Base-by-base conservation (phyloP, 2,113 vertebrate species). In the Tachuris rubrigastra region DNA sequence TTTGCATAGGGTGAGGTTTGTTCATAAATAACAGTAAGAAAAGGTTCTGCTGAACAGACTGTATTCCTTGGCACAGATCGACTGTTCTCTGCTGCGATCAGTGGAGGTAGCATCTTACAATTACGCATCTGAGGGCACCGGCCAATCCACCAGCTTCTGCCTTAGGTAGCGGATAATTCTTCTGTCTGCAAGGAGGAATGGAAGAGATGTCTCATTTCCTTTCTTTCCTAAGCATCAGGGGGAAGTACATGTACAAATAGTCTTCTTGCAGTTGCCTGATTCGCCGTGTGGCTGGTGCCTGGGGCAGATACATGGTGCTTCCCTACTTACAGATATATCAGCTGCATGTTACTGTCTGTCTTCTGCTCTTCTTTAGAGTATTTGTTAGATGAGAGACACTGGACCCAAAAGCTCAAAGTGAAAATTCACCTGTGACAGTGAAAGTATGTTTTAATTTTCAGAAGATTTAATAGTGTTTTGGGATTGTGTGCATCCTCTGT, bases 241-340 rank as follows among this genome's bases (percentile, higher is more conserved):
- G 33, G 12, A 83, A 76, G 25, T 41, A 21, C 24, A 7, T 3
- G 31, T 44, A 37, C 24, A 58, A 56, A 65, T 16, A 44, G 50
- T 85, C 37, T 31, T 60, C 30, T 50, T 3, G 2, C 35, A n/a
- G 60, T 41, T 2, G 1, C 56, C 31, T 31, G 21, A 10, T 59
- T 22, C 39, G 25, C 66, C 1, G 0, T 50, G 33, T 1, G 0
- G 27, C 30, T 3, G 2, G 33, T 5, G 31, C 71, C n/a, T 31
- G 31, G 58, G 58, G 19, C 53, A 68, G 14, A 53, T 58, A 60
- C 17, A 17, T 1, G 0, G 28, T 28, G n/a, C 53, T 35, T 76
- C 7, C 59, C 47, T 63, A 3, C 53, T 47, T 56, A 4, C 21
- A 39, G n/a, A 23, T n/a, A 8, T 0, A 56, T 31, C 46, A 73